Percentiles rank a stretch among this genome's conserved stretches.
Conservation (phyloP, 2,888 invertebrate genomes). For the Mechanitis messenoides region DNA sequence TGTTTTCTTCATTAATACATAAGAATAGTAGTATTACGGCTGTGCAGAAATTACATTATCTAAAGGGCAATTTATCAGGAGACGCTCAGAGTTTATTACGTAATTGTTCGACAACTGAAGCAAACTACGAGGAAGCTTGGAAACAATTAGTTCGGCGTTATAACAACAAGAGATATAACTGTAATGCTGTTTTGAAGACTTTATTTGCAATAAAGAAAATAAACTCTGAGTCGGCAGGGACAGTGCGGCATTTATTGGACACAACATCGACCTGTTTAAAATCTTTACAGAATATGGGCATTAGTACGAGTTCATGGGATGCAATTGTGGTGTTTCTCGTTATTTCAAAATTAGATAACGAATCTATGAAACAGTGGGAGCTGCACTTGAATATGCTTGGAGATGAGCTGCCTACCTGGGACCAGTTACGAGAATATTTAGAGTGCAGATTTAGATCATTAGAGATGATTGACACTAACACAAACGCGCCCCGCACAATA, state of each 20-base stretch:
- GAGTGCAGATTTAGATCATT: constrained; percentile 7
- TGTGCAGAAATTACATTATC: constrained; percentile 16
- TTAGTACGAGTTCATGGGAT: constrained; percentile 26
- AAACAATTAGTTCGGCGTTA: constrained; percentile 25
- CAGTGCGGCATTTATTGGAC: constrained; percentile 23
- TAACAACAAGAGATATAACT: constrained; percentile 28
- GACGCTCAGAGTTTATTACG: constrained; percentile 11
- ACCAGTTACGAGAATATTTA: constrained; percentile 6
- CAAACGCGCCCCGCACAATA: neutral
- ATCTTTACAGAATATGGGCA: constrained; percentile 21
- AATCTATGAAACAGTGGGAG: constrained; percentile 22
- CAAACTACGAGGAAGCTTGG: constrained; percentile 31
- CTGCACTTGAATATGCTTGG: neutral
- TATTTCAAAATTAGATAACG: constrained; percentile 26
- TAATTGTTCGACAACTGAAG: neutral
- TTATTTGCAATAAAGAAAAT: constrained; percentile 26
- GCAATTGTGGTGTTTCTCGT: constrained; percentile 23
- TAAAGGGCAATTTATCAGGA: constrained; percentile 25
- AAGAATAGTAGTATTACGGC: constrained; percentile 15
- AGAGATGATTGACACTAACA: constrained; percentile 8
- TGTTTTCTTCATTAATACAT: constrained; percentile 25
- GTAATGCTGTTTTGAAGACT: constrained; percentile 25
- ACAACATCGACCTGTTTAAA: constrained; percentile 27
- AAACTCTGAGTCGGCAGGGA: constrained; percentile 20
- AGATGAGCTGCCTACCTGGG: constrained; percentile 5